phyloP scores from a whole-genome alignment of 1,140 invertebrate species.

The Drosophila cardini region DNA sequence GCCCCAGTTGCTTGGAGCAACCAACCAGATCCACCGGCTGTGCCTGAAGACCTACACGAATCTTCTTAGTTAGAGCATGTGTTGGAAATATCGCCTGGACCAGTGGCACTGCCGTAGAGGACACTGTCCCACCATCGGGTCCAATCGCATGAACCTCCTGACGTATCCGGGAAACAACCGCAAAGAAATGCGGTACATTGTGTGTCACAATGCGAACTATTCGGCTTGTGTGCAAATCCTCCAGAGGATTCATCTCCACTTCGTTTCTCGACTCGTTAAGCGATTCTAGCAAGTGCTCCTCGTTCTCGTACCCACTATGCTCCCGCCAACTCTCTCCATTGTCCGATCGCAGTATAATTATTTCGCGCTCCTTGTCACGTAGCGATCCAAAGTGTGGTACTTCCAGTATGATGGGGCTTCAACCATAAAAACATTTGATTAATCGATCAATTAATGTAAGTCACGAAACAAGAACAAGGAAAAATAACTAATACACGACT shows the following conservation, averaged over 20 bases:
- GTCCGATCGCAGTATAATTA: conserved; percentile 97
- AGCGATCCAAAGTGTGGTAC: conserved; percentile 99
- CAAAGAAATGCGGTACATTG: conserved; percentile 99
- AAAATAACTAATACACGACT: too few relatives aligned
- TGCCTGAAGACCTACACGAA: conserved; percentile 99
- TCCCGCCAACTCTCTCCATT: conserved; percentile 99
- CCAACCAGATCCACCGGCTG: conserved; percentile 98
- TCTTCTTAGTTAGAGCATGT: conserved; percentile 99
- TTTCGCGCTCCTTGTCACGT: conserved; percentile 97
- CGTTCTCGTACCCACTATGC: conserved; percentile 97
- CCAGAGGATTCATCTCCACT: conserved; percentile 94
- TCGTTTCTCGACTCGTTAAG: conserved; percentile 92
- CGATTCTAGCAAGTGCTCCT: conserved; percentile 95
- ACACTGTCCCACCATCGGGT: conserved; percentile 98
- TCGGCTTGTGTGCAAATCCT: conserved; percentile 92
- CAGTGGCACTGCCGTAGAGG: conserved; percentile 97
- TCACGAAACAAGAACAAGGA: too few relatives aligned
- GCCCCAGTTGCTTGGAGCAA: conserved; percentile 97
- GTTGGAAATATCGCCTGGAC: conserved; percentile 99
- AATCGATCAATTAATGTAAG: background rate
- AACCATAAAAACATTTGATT: background rate
- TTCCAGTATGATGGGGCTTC: conserved; percentile 96
- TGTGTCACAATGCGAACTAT: conserved; percentile 98
- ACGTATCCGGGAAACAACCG: conserved; percentile 98
- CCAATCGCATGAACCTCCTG: conserved; percentile 99